Conservation (phyloP, 1,140 invertebrate species). For the Cryptotermes secundus region DNA sequence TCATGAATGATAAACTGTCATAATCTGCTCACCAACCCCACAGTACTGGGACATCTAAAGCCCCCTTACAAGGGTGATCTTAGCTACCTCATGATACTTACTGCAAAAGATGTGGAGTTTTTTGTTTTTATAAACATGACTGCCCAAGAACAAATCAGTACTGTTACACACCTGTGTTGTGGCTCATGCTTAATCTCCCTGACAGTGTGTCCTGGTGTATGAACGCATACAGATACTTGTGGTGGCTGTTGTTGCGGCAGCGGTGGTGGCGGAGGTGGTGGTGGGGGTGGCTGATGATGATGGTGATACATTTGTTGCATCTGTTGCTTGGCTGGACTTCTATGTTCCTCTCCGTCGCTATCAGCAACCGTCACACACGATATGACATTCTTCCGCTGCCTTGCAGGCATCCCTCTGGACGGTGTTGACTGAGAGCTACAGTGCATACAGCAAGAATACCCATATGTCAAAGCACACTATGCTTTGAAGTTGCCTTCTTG, state of each 20-base stretch:
- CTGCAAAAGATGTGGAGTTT: no score
- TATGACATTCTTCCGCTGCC: constrained; percentile 68
- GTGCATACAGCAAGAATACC: neutral
- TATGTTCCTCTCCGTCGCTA: constrained; percentile 71
- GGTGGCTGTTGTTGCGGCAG: constrained; percentile 46
- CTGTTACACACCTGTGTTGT: constrained; percentile 40
- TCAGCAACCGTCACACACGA: constrained; percentile 81
- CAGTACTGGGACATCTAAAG: constrained; percentile 31
- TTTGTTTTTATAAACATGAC: no score
- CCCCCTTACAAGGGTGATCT: no score
- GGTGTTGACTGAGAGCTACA: constrained; percentile 50
- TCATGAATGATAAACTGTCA: no score
- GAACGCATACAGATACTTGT: constrained; percentile 40
- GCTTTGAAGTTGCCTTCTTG: no score
- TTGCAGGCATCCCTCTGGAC: constrained; percentile 42
- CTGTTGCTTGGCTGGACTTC: constrained; percentile 52
- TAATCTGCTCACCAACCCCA: no score
- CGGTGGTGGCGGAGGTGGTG: no score
- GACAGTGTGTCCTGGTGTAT: constrained; percentile 33
- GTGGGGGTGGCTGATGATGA: constrained; percentile 52
- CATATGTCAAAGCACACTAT: neutral
- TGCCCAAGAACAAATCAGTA: neutral
- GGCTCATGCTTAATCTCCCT: constrained; percentile 48
- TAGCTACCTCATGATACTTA: no score
- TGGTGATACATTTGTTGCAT: constrained; percentile 44